These are phyloP conservation scores for Erythrolamprus reginae DNA, from an alignment of 2,113 vertebrate species.

Conservation along the genomic window DNA sequence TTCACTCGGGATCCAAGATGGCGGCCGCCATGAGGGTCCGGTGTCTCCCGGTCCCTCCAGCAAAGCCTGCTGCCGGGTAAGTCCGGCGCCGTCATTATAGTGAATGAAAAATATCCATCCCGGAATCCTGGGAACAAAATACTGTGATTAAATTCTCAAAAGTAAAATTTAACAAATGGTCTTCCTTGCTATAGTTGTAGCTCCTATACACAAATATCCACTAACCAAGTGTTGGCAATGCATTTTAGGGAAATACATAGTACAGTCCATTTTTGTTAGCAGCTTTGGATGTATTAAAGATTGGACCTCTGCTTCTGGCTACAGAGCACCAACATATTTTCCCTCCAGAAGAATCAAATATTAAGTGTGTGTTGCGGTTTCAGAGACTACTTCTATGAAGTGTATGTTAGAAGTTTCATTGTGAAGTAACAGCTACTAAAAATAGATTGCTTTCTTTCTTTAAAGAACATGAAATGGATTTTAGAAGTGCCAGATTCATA, in stretches of 20 bases:
- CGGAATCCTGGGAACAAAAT: neutral
- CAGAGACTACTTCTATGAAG: neutral
- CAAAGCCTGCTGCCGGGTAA: no score
- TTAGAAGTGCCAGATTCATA: neutral
- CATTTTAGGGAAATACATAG: neutral
- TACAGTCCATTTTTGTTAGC: slow-evolving; percentile 11
- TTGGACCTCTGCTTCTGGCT: neutral
- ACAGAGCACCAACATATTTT: rapidly evolving
- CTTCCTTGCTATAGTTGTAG: neutral
- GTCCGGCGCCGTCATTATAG: no score
- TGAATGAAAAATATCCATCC: neutral
- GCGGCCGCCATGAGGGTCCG: no score
- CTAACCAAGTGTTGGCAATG: neutral
- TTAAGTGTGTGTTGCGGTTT: neutral
- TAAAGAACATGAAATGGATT: neutral
- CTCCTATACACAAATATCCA: neutral
- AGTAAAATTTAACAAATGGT: slow-evolving; percentile 6
- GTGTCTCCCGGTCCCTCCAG: no score
- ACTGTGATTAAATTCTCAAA: neutral
- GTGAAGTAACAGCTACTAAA: neutral
- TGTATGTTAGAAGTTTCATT: neutral
- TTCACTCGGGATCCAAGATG: no score
- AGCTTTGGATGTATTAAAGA: neutral
- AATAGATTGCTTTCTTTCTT: neutral
- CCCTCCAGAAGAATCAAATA: neutral